Percentiles rank a stretch among this genome's conserved stretches.
Evolutionary conservation across 2,888 invertebrate species (phyloP).

Genomic region (Caenorhabditis parvicauda): DNA sequence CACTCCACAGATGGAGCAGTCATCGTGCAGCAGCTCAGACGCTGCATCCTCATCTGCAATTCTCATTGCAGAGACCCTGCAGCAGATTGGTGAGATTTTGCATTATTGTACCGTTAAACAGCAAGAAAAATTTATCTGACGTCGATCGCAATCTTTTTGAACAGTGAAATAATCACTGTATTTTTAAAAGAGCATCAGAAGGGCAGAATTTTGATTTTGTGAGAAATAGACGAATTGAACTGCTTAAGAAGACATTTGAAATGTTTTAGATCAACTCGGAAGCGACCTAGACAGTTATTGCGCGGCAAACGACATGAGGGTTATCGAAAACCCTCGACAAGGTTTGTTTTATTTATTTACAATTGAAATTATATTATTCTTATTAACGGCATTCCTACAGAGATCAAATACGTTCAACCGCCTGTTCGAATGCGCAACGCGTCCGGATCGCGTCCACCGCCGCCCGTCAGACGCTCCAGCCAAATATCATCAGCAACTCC

Average conservation of each 20-base stretch:
- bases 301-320: conserved; percentile 10
- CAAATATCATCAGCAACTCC: conserved; percentile 62
- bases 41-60: conserved; percentile 17
- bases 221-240: too few species aligned
- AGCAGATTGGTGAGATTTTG: conserved; percentile 34
- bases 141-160: too few species aligned
- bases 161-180: too few species aligned
- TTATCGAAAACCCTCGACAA: too few species aligned
- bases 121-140: too few species aligned
- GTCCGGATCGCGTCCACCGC: conserved; percentile 65
- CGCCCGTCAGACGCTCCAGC: conserved; percentile 63
- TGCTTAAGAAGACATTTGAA: conserved; percentile 22
- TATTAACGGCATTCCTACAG: too few species aligned
- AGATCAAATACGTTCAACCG: not conserved
- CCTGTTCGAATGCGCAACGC: too few species aligned
- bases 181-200: too few species aligned
- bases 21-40: conserved; percentile 11
- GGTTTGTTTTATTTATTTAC: too few species aligned
- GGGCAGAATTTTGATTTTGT: too few species aligned
- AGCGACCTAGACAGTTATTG: conserved; percentile 47
- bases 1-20: not conserved
- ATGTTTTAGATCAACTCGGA: conserved; percentile 46
- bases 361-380: too few species aligned
- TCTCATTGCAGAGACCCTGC: conserved; percentile 41
- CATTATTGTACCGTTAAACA: not conserved